A percentile compares a stretch with the other conserved stretches of the same genome.
phyloP scores from a whole-genome alignment of 2,888 invertebrate genomes.

The Reticulitermes lucifugus region DNA sequence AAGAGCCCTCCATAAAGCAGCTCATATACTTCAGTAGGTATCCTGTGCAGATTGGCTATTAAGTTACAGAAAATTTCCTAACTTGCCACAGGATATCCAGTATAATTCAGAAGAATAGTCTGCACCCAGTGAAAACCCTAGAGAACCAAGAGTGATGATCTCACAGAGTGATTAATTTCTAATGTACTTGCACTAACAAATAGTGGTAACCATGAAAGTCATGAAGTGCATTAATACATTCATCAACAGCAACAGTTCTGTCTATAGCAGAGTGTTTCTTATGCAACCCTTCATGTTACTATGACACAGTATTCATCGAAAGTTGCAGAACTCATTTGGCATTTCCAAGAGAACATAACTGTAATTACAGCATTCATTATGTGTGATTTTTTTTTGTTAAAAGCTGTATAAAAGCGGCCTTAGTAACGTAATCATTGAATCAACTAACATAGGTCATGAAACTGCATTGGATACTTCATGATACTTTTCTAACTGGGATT shows the following conservation, averaged over 20 bases:
- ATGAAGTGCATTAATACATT: constrained; percentile 5
- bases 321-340: constrained; percentile 9
- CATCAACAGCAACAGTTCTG: not conserved
- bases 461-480: constrained; percentile 34
- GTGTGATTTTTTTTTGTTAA: constrained; percentile 37
- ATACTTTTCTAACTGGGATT: constrained; percentile 35
- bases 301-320: not conserved
- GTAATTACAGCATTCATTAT: constrained; percentile 36
- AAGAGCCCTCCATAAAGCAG: not conserved
- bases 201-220: not conserved
- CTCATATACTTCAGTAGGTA: not conserved
- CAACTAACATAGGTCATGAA: constrained; percentile 32
- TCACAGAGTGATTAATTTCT: constrained; percentile 16
- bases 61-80: constrained; percentile 4
- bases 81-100: not conserved
- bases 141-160: constrained; percentile 26
- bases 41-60: not conserved
- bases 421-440: constrained; percentile 45
- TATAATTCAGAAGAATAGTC: not conserved
- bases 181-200: constrained; percentile 36
- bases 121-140: not conserved
- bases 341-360: constrained; percentile 11
- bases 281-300: not conserved
- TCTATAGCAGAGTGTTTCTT: constrained; percentile 2
- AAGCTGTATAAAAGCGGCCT: constrained; percentile 52